Base-by-base conservation (phyloP, 2,888 invertebrate species). In the Hydroisotoma schaefferi region DNA sequence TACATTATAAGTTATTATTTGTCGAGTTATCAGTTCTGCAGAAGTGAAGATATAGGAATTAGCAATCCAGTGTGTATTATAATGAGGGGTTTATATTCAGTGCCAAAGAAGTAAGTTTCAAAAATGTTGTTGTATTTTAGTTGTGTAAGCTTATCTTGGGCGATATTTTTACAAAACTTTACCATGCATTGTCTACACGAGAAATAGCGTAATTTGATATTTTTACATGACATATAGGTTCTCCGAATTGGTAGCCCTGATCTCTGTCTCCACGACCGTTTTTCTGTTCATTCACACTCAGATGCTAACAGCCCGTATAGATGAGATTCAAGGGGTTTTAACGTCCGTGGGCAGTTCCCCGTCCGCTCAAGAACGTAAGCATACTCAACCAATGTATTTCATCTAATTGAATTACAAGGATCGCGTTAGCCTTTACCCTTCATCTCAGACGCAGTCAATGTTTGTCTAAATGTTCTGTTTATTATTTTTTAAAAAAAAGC, bases 211-310 rank as follows among this genome's bases (percentile, higher is more conserved):
- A 10, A 10, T 40, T 20, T 40, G 40, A 20, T 15, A 40, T 40
- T 40, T 40, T 40, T 40, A n/a, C n/a, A n/a, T 40, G 20, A 15
- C n/a, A 15, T 20, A 18, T 20, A 40, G 40, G n/a, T 40, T 40
- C 20, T 10, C 8, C n/a, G 51, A 52, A n/a, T 22, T 55, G 2
- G 65, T 72, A 37, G 70, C 69, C 44, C 60, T 72, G 46, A 65
- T 68, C 60, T 72, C 70, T 55, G 70, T 72, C 47, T 72, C 72
- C 46, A 69, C 70, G 46, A 70, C 72, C 26, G 67, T 70, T 38
- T 69, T 72, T 63, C 66, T 72, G 28, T 72, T 72, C 56, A 68
- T 72, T 53, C 72, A 72, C 55, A 72, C 70, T 18, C 69, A 70
- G 58, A 67, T 68, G 43, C 58, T 70, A 40, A 69, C 68, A 54